Conservation (phyloP, 2,797 vertebrate species). For the Phrynocephalus guinanensis region DNA sequence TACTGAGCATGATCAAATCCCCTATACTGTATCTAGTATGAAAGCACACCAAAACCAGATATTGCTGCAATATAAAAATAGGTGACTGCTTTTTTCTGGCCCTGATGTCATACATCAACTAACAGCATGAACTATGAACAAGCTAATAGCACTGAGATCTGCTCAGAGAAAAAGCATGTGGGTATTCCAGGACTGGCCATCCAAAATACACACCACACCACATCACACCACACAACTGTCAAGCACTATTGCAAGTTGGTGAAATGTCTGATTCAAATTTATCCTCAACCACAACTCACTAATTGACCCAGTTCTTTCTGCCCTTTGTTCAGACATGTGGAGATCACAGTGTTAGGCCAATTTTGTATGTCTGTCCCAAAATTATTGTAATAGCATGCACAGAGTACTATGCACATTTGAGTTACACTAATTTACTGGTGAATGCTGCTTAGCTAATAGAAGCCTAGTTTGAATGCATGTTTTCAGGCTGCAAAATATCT, state of each 20-base stretch:
- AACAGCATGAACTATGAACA: too few relatives aligned
- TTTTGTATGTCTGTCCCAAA: background rate
- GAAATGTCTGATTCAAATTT: background rate
- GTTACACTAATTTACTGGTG: background rate
- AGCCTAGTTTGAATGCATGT: background rate
- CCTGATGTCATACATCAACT: background rate
- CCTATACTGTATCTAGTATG: background rate
- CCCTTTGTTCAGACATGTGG: background rate
- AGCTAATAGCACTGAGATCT: background rate
- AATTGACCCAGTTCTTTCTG: background rate
- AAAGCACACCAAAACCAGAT: background rate
- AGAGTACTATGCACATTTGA: background rate
- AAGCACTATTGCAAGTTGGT: too few relatives aligned
- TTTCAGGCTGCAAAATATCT: background rate
- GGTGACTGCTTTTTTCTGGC: background rate
- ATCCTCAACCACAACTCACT: background rate
- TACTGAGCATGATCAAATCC: slow-evolving; percentile 59
- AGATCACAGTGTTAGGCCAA: background rate
- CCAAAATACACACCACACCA: too few relatives aligned
- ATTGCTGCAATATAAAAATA: background rate
- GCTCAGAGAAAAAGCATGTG: too few relatives aligned
- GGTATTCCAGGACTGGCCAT: too few relatives aligned
- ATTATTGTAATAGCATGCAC: background rate
- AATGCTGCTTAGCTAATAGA: background rate
- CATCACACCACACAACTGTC: too few relatives aligned